Evolutionary conservation across 2,888 invertebrate species (phyloP).

Genomic region (Lamproptera curius): DNA sequence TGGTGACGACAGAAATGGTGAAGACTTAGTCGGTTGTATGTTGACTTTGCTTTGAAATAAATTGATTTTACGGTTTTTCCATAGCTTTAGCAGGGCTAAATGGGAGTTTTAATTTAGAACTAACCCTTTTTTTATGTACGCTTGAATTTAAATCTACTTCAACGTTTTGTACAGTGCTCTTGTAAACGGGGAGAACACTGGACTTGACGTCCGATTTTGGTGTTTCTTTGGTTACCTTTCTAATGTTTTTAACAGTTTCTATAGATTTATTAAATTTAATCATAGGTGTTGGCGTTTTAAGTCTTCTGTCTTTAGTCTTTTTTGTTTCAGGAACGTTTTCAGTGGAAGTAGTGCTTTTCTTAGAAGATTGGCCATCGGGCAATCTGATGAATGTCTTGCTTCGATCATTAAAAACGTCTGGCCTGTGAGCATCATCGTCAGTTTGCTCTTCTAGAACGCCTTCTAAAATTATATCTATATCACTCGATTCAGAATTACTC

Average conservation of each 20-base stretch:
- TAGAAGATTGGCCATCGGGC: conserved; percentile 38
- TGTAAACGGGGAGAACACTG: conserved; percentile 63
- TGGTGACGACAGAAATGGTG: conserved; percentile 59
- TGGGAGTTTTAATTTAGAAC: conserved; percentile 61
- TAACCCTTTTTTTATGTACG: conserved; percentile 50
- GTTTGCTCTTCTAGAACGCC: conserved; percentile 50
- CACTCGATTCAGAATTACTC: conserved; percentile 69
- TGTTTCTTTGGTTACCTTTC: conserved; percentile 41
- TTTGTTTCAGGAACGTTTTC: conserved; percentile 42
- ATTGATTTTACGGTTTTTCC: conserved; percentile 67
- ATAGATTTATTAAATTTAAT: conserved; percentile 57
- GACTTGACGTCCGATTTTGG: conserved; percentile 46
- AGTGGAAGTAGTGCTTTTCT: conserved; percentile 36
- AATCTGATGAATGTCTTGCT: conserved; percentile 60
- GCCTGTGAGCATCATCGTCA: conserved; percentile 48
- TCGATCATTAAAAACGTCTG: conserved; percentile 44
- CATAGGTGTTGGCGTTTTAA: conserved; percentile 55
- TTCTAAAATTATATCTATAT: conserved; percentile 63
- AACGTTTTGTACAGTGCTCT: conserved; percentile 48
- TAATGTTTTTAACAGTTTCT: conserved; percentile 48
- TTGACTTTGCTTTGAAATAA: conserved; percentile 61
- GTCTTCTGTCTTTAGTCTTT: conserved; percentile 52
- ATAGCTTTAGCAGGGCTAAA: conserved; percentile 63
- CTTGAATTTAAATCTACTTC: conserved; percentile 45
- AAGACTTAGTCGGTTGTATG: conserved; percentile 50